Evolutionary conservation across 2,113 vertebrate genomes (phyloP).

Genomic region (Spilogale gracilis): DNA sequence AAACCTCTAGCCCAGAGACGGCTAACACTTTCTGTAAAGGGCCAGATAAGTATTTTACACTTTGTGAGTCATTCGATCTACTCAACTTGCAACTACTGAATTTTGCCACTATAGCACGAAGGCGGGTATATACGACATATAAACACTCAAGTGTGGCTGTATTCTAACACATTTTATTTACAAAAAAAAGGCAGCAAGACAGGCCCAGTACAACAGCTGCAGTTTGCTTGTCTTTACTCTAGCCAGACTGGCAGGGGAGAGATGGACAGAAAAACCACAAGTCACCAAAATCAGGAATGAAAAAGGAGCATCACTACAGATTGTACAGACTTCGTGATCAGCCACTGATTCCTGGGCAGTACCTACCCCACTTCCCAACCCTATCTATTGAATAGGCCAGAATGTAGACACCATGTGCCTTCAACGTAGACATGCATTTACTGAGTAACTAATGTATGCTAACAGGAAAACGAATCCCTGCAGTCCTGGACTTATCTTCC

Average conservation of each 20-base stretch:
- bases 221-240: not conserved
- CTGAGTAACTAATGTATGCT: not conserved
- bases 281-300: not conserved
- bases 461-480: slow-evolving; percentile 7
- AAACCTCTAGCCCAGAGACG: not conserved
- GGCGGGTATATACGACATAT: not conserved
- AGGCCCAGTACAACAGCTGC: not conserved
- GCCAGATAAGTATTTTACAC: not conserved
- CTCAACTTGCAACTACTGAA: not conserved
- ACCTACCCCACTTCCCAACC: not conserved
- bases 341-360: not conserved
- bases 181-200: not conserved
- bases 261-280: not conserved
- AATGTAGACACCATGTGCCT: not conserved
- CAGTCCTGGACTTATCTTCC: not conserved
- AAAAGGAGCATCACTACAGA: not conserved
- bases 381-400: not conserved
- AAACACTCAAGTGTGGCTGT: not conserved
- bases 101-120: not conserved
- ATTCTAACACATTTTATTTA: not conserved
- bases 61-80: not conserved
- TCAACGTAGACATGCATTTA: not conserved
- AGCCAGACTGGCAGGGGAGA: not conserved
- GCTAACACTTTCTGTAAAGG: not conserved
- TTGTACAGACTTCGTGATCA: not conserved